Base-by-base conservation (phyloP, 2,888 invertebrate genomes). In the Melieria crassipennis region DNA sequence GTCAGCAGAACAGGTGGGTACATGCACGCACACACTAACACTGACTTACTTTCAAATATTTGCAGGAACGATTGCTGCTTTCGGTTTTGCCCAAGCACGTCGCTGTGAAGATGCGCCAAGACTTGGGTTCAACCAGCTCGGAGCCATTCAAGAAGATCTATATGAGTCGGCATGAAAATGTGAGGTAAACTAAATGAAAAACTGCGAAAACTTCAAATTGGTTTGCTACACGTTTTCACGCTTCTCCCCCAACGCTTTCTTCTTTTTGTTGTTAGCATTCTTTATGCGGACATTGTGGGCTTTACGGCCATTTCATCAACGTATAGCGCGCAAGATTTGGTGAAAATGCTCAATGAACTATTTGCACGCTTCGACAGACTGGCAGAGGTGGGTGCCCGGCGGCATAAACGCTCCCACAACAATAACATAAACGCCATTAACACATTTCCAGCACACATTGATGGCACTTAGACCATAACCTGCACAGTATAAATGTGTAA, bases 261-360 rank as follows among this genome's bases (percentile, higher is more conserved):
- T n/a, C 6, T 30, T 10, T 16, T 10, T 13, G 5, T 16, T 84
- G 88, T 75, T 89, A 96, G 96, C 87, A 98, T 98, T 85, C 90
- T 98, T 76, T 98, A 98, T 87, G 98, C 98, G 45, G 98, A 98
- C 88, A 98, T 98, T 85, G 98, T 98, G 68, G 98, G 98, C 68
- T 98, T 98, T 87, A 98, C 98, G 5, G 97, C 97, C 68, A 96
- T 97, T 79, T 96, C 97, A 4, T 96, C 96, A 13, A 96, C 96
- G 7, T 96, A 96, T 88, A 96, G 96, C 69, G 97, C 98, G 64
- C 96, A 97, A 86, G 97, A 98, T 87, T 90, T 98, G 77, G 97
- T 98, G 69, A 95, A 96, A 88, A 96, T 98, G 88, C 90, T 98
- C 78, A 98, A 98, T 88, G 97, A 98, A 88, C 89, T 98, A 74